These are phyloP conservation scores for Syngnathoides biaculeatus DNA, from an alignment of 2,113 vertebrate genomes.

Conservation along the genomic window DNA sequence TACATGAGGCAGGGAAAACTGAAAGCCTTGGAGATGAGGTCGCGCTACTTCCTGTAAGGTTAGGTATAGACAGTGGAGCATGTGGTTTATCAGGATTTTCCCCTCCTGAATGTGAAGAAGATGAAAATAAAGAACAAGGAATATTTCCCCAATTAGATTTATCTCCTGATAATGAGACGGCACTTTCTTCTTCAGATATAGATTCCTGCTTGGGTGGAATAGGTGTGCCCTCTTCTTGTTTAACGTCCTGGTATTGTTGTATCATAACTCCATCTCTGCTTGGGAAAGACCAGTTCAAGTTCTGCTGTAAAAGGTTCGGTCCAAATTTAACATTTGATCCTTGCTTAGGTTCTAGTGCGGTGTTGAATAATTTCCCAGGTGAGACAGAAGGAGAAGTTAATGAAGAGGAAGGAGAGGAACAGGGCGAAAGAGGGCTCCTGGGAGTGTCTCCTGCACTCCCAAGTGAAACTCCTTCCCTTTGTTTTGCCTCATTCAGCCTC, in stretches of 20 bases:
- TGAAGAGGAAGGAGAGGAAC: slow-evolving; percentile 49
- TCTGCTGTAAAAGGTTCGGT: slow-evolving; percentile 29
- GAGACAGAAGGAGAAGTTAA: slow-evolving; percentile 52
- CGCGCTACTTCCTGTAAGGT: slow-evolving; percentile 16
- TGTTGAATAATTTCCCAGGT: slow-evolving; percentile 38
- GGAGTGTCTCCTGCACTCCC: slow-evolving; percentile 70
- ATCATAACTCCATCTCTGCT: slow-evolving; percentile 25
- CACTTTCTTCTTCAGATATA: slow-evolving; percentile 8
- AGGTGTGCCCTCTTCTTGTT: slow-evolving; percentile 3
- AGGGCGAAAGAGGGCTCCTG: slow-evolving; percentile 56
- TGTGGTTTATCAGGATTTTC: slow-evolving; percentile 14
- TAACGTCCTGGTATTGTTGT: slow-evolving; percentile 25
- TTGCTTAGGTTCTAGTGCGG: slow-evolving; percentile 44
- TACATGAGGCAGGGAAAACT: slow-evolving; percentile 2
- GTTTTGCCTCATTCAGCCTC: slow-evolving; percentile 19
- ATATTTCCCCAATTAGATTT: slow-evolving; percentile 20
- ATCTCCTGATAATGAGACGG: slow-evolving; percentile 17
- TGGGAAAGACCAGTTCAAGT: background rate
- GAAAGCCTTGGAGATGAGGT: background rate
- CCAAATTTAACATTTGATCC: slow-evolving; percentile 24
- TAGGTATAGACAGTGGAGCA: slow-evolving; percentile 7
- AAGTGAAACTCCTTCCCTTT: slow-evolving; percentile 23
- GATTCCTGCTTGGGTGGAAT: slow-evolving; percentile 13
- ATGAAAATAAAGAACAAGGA: background rate
- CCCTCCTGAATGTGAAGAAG: slow-evolving; percentile 22